Percentiles rank a stretch among this genome's conserved stretches.
Conservation (phyloP, 2,797 vertebrate species). For the Sebastiscus tertius region DNA sequence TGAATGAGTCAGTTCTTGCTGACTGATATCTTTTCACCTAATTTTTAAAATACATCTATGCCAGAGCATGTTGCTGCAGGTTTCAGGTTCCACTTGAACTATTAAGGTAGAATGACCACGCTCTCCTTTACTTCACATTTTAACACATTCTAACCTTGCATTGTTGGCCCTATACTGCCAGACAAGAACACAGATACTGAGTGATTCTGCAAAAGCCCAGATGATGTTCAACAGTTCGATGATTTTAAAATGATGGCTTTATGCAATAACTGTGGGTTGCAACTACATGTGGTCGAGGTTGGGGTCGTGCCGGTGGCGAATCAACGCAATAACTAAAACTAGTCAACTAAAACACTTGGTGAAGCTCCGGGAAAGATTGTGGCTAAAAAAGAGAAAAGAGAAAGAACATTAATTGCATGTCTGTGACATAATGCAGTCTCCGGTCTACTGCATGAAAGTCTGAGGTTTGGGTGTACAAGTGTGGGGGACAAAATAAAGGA, state of each 20-base stretch:
- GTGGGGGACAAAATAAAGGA: not conserved
- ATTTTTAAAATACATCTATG: constrained; percentile 12
- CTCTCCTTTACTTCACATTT: too few relatives aligned
- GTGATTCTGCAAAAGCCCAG: not conserved
- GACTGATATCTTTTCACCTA: constrained; percentile 11
- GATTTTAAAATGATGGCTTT: not conserved
- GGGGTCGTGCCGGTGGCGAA: not conserved
- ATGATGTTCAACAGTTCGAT: not conserved
- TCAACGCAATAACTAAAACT: not conserved
- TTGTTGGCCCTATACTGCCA: not conserved
- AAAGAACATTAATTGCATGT: not conserved
- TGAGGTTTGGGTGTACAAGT: not conserved
- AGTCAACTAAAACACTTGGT: not conserved
- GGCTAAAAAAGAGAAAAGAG: not conserved
- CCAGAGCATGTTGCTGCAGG: not conserved
- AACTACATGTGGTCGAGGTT: not conserved
- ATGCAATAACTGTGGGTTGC: not conserved
- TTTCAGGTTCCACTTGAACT: not conserved
- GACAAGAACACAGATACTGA: not conserved
- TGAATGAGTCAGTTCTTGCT: constrained; percentile 27
- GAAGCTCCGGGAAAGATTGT: not conserved
- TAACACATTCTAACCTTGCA: too few relatives aligned
- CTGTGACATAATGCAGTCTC: not conserved
- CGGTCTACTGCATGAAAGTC: not conserved
- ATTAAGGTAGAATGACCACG: not conserved